Conservation (phyloP, 2,888 invertebrate species). For the Lepidochrysops patricia region DNA sequence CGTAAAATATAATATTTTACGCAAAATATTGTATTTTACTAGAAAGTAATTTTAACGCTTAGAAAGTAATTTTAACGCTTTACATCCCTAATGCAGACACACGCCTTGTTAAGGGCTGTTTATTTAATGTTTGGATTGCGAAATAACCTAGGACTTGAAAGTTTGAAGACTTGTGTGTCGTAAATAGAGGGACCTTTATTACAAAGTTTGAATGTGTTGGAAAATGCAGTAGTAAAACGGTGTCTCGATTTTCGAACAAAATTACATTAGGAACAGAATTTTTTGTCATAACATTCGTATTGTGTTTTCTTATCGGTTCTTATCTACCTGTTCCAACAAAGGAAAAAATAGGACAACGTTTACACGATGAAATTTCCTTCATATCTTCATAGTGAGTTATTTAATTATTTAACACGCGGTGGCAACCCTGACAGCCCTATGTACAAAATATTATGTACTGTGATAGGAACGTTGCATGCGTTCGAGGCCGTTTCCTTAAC, state of each 20-base stretch:
- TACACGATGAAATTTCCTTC: too few relatives aligned
- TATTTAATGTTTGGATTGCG: background rate
- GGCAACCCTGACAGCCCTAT: background rate
- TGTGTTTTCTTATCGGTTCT: too few relatives aligned
- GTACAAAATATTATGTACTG: conserved; percentile 1
- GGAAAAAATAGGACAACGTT: too few relatives aligned
- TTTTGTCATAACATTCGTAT: too few relatives aligned
- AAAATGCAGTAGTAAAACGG: background rate
- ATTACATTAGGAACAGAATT: too few relatives aligned
- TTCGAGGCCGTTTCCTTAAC: conserved; percentile 23
- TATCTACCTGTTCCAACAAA: too few relatives aligned
- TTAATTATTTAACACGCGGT: background rate
- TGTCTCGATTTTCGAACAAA: background rate
- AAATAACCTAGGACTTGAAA: background rate
- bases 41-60: too few relatives aligned
- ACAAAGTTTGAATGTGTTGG: background rate
- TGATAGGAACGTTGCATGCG: conserved; percentile 19
- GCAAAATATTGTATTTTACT: too few relatives aligned
- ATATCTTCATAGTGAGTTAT: too few relatives aligned
- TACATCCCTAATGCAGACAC: too few relatives aligned
- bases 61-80: too few relatives aligned
- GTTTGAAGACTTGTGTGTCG: background rate
- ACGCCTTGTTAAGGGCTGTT: background rate
- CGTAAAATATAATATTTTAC: too few relatives aligned
- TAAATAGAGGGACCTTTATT: background rate